These are phyloP conservation scores for Epirrita christyi DNA, from an alignment of 2,888 invertebrate genomes.

Conservation along the genomic window DNA sequence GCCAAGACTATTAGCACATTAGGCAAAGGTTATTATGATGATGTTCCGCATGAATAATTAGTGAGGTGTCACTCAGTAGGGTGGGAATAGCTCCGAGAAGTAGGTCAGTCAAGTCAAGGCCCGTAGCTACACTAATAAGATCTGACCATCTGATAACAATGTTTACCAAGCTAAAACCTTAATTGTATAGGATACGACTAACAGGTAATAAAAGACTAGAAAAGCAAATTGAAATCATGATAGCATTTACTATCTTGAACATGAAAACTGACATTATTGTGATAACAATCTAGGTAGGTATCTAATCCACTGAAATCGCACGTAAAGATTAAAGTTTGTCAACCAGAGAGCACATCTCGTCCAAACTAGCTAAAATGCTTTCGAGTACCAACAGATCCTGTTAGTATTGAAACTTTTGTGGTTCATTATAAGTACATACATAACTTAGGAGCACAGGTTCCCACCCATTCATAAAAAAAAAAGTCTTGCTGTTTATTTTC, in stretches of 20 bases:
- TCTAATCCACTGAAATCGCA: not conserved
- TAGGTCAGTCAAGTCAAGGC: constrained; percentile 30
- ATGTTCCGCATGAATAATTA: constrained; percentile 51
- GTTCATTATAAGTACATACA: too few species aligned
- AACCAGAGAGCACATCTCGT: not conserved
- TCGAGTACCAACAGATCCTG: too few species aligned
- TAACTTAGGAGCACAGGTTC: too few species aligned
- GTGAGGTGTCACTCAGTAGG: constrained; percentile 36
- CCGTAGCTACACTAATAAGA: constrained; percentile 15
- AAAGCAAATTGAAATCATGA: constrained; percentile 7
- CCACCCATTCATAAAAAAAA: too few species aligned
- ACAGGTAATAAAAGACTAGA: not conserved
- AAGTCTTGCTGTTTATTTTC: too few species aligned
- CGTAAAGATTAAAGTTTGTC: constrained; percentile 8
- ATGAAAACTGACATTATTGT: not conserved
- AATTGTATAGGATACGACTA: not conserved
- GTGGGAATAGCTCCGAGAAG: constrained; percentile 15
- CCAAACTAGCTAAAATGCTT: too few species aligned
- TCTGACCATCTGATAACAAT: constrained; percentile 12
- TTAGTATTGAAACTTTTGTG: too few species aligned
- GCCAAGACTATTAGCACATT: not conserved
- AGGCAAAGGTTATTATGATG: constrained; percentile 35
- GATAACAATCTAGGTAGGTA: constrained; percentile 1
- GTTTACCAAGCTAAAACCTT: not conserved
- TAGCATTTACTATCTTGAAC: too few species aligned